phyloP scores from a whole-genome alignment of 1,140 invertebrate genomes.

The Drosophila parvula region DNA sequence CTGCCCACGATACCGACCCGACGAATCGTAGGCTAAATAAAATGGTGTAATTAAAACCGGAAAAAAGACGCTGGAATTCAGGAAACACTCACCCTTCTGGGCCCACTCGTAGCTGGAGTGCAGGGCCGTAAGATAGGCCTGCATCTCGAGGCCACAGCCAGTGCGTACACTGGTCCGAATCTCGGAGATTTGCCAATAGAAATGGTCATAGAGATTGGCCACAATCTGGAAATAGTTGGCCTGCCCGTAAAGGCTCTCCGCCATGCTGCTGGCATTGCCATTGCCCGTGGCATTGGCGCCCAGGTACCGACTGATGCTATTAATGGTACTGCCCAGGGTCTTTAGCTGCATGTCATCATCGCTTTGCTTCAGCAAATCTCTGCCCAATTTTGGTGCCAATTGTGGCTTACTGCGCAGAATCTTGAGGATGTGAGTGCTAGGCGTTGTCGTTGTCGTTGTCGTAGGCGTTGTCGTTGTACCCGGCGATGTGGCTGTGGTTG shows the following conservation, averaged over 20 bases:
- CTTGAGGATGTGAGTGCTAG: conserved; percentile 74
- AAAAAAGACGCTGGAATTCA: rapidly evolving
- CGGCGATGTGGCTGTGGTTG: conserved; percentile 34
- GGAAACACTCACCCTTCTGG: conserved; percentile 62
- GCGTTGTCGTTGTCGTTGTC: conserved; percentile 32
- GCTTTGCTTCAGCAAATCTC: conserved; percentile 67
- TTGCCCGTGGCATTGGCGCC: conserved; percentile 32
- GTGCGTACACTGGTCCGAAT: conserved; percentile 72
- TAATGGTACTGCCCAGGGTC: conserved; percentile 65
- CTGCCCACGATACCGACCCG: conserved; percentile 91
- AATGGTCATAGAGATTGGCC: conserved; percentile 83
- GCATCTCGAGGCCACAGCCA: conserved; percentile 74
- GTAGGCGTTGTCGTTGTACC: conserved; percentile 11
- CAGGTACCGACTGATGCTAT: conserved; percentile 72
- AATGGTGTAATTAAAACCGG: neutral
- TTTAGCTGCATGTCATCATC: conserved; percentile 73
- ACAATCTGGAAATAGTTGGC: conserved; percentile 78
- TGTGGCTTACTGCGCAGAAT: conserved; percentile 66
- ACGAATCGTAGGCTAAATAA: conserved; percentile 90
- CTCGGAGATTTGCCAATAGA: conserved; percentile 79
- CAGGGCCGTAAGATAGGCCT: conserved; percentile 77
- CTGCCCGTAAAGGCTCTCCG: conserved; percentile 66
- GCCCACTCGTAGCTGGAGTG: conserved; percentile 79
- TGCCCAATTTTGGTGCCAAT: conserved; percentile 56
- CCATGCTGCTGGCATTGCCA: conserved; percentile 48